Evolutionary conservation across 1,140 invertebrate genomes (phyloP).

Genomic region (Brachionus koreanus): DNA sequence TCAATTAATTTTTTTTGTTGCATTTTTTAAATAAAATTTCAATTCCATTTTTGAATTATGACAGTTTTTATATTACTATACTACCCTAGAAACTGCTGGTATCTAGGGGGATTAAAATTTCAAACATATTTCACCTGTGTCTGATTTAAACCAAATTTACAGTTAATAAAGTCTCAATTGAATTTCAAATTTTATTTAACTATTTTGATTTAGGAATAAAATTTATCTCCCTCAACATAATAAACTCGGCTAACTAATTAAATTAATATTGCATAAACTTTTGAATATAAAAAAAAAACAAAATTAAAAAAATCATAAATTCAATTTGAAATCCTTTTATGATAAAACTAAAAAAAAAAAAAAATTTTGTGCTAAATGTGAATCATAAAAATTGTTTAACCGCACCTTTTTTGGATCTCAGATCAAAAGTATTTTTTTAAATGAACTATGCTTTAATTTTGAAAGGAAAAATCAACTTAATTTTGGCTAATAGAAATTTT

Average conservation of each 20-base stretch:
- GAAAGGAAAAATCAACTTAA: background rate
- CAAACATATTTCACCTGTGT: background rate
- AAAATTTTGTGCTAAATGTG: too few relatives aligned
- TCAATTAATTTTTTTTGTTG: background rate
- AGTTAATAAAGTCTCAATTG: background rate
- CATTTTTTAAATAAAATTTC: background rate
- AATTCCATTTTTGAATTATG: background rate
- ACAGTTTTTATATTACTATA: background rate
- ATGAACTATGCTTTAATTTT: background rate
- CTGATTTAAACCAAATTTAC: background rate
- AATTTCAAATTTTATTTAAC: background rate
- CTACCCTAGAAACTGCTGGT: background rate
- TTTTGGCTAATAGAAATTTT: too few relatives aligned
- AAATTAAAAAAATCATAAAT: too few relatives aligned
- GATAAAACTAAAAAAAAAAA: too few relatives aligned
- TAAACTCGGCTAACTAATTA: too few relatives aligned
- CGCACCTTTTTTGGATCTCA: background rate
- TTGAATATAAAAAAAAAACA: too few relatives aligned
- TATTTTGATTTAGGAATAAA: too few relatives aligned
- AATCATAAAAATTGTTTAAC: background rate
- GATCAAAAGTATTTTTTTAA: background rate
- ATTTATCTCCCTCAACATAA: too few relatives aligned
- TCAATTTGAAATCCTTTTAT: too few relatives aligned
- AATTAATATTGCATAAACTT: too few relatives aligned
- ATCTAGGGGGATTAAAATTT: background rate